Conservation (phyloP, 2,888 invertebrate genomes). For the Trichopria drosophilae region DNA sequence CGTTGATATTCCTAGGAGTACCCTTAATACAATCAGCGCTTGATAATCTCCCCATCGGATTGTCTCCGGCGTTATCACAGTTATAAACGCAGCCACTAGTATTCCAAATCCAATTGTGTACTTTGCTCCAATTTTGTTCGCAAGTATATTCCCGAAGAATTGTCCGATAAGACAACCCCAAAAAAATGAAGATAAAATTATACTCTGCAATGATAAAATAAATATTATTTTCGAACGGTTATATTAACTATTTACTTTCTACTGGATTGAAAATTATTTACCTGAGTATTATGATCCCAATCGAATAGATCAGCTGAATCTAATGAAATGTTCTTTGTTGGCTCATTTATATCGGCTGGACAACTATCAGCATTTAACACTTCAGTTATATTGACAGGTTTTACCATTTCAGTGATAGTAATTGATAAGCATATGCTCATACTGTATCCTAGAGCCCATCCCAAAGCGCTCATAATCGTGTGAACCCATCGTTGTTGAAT, state of each 20-base stretch:
- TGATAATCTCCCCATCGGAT: constrained; percentile 70
- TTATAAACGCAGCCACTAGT: constrained; percentile 79
- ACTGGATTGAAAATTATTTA: neutral
- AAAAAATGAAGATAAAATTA: constrained; percentile 80
- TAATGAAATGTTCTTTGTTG: too few species aligned
- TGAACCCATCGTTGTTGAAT: constrained; percentile 55
- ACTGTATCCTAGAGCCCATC: constrained; percentile 73
- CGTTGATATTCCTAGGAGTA: constrained; percentile 83
- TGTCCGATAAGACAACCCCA: constrained; percentile 84
- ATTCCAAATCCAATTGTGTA: constrained; percentile 82
- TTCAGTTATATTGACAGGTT: neutral
- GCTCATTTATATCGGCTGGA: too few species aligned
- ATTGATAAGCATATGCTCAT: constrained; percentile 74
- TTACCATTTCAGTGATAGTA: constrained; percentile 73
- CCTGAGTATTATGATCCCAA: constrained; percentile 31
- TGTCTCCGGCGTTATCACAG: constrained; percentile 76
- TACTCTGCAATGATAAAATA: constrained; percentile 64
- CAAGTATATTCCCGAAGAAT: constrained; percentile 78
- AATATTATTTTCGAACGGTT: neutral
- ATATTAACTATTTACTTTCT: neutral
- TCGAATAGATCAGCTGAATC: too few species aligned
- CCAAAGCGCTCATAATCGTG: constrained; percentile 70
- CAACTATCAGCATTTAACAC: too few species aligned
- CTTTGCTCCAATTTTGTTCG: constrained; percentile 85
- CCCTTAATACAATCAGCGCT: constrained; percentile 73